Conservation (phyloP, 2,113 vertebrate species). For the Macrotus californicus region DNA sequence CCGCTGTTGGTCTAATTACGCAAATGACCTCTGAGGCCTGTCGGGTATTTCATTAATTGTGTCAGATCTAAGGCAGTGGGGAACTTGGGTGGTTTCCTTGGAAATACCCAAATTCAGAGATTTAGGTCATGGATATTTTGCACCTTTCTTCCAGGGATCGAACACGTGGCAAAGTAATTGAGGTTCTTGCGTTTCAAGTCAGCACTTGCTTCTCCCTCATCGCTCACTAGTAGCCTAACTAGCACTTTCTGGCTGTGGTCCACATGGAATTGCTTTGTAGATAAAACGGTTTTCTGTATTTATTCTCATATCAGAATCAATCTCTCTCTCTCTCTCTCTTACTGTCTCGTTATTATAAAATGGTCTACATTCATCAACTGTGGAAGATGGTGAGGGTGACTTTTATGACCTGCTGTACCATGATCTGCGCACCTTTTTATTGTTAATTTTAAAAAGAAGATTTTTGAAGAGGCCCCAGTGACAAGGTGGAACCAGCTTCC, state of each 20-base stretch:
- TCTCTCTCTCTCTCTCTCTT: background rate
- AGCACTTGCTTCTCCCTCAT: background rate
- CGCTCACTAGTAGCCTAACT: background rate
- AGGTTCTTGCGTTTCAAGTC: background rate
- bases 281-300: background rate
- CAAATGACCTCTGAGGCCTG: background rate
- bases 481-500: background rate
- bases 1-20: background rate
- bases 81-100: constrained; percentile 61
- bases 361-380: background rate
- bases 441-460: background rate
- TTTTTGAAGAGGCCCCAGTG: background rate
- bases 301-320: background rate
- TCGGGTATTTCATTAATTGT: constrained; percentile 13
- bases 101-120: constrained; percentile 61
- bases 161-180: background rate
- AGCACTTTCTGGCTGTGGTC: background rate
- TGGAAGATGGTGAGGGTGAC: background rate
- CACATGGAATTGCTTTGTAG: background rate
- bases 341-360: background rate
- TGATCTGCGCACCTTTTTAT: background rate
- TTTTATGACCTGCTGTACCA: background rate
- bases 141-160: background rate
- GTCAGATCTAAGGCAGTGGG: constrained; percentile 27
- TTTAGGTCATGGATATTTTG: constrained; percentile 41